Base-by-base conservation (phyloP, 2,888 invertebrate species). In the Mactromeris polynyma region DNA sequence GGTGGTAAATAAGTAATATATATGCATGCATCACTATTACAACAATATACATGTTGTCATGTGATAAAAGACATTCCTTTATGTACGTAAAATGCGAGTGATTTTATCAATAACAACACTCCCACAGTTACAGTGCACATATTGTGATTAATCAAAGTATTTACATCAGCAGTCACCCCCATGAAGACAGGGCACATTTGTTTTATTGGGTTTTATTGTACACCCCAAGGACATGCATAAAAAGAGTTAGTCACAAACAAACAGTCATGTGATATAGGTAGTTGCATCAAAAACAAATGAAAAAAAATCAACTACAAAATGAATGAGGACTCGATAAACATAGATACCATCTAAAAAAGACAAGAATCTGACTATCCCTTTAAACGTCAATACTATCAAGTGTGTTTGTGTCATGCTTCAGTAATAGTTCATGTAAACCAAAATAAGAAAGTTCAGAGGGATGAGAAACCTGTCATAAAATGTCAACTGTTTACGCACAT, bases 101-200 rank as follows among this genome's bases (percentile, higher is more conserved):
- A 64, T 64, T 64, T 64, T 64, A 64, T 64, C 58, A 64, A 64
- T 26, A 26, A 46, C n/a, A n/a, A 64, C 58, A 26, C 58, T 64
- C 58, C 58, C 11, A 4, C 26, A 26, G n/a, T 64, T 64, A 64
- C 58, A n/a, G 26, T 64, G 26, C 26, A 64, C n/a, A 64, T n/a
- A 6, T 64, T 26, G 26, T 64, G 6, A 64, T 64, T 64, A n/a
- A 64, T 26, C 26, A n/a, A 64, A 14, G 40, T 21, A 1, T 64
- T n/a, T 64, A 64, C 58, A 7, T 64, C 58, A 64, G 26, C 58
- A 64, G 26, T 64, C 58, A 26, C 6, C n/a, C 58, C 26, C 9
- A 26, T 9, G n/a, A n/a, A n/a, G 26, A 2, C 26, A 26, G 58
- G 26, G 58, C 26, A 64, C 58, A 64, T n/a, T 7, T 26, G 11